Conservation (phyloP, 1,140 invertebrate species). For the Eurosta solidaginis region DNA sequence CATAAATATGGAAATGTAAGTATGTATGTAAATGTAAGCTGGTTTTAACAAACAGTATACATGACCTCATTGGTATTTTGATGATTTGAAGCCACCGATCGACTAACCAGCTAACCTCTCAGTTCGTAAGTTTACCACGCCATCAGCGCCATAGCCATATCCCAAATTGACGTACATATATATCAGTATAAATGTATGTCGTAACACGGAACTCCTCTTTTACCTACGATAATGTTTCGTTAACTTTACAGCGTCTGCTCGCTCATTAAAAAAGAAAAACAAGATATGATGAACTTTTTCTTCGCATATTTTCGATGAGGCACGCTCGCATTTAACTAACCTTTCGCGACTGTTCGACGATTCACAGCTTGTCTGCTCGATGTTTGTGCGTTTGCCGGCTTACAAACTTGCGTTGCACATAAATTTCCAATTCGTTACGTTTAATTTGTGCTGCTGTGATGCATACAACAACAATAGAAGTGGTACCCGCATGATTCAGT, state of each 20-base stretch:
- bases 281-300: background rate
- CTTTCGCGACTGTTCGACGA: conserved; percentile 12
- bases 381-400: background rate
- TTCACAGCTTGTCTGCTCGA: background rate
- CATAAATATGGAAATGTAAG: background rate
- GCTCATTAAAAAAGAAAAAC: conserved; percentile 3
- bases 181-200: background rate
- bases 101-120: background rate
- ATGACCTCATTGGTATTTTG: background rate
- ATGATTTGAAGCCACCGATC: conserved; percentile 9
- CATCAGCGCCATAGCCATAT: too few relatives aligned
- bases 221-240: background rate
- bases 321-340: background rate
- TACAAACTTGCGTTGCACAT: background rate
- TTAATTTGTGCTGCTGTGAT: conserved; percentile 27
- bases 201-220: background rate
- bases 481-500: background rate
- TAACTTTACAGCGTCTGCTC: background rate
- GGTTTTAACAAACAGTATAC: too few relatives aligned
- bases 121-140: background rate
- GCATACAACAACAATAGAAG: background rate
- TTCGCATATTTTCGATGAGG: background rate
- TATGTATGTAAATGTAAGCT: too few relatives aligned
- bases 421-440: conserved; percentile 33
- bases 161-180: background rate